Base-by-base conservation (phyloP, 2,888 invertebrate species). In the Drosophila maculinotata region DNA sequence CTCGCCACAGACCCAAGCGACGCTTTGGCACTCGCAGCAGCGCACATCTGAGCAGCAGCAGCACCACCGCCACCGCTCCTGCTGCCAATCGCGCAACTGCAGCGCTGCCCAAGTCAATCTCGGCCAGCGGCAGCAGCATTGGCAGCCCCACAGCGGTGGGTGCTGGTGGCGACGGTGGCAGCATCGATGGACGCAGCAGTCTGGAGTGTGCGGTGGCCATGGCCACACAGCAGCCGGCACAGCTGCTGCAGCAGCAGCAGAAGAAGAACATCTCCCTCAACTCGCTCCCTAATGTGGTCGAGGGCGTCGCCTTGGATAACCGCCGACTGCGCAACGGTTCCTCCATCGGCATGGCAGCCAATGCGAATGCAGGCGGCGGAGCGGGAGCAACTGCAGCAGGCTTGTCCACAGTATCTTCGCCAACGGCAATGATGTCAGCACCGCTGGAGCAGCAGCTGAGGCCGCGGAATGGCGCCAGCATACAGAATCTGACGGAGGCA, bases 21-120 rank as follows among this genome's bases (percentile, higher is more conserved):
- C 90, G 91, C 33, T 91, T 91, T 66, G 90, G 91, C 70, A 91
- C 88, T 3, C 88, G 90, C 30, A 90, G 87, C 69, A 89, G 76
- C 58, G 85, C 83, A 31, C 82, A 89, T 52, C 56, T 79, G 33
- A 79, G 81, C 39, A 65, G 60, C 52, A 63, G 66, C 30, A 54
- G 66, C 14, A 70, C 64, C 23, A 36, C 67, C 51, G 72, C 64
- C 23, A 36, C 67, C 51, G 31, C 54, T 15, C 20, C 51, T 36
- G 44, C 66, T 28, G 39, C 70, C 9, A 58, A 36, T 23, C 59
- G 69, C 17, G 38, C 56, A 5, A 38, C 52, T 20, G 52, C 72
- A 8, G 73, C 74, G 26, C 62, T 89, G 57, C 80, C 82, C 41
- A 90, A 90, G 48, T 89, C 88, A 5, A 79, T 81, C 39, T 88